Evolutionary conservation across 2,113 vertebrate genomes (phyloP).

Genomic region (human (Homo sapiens)): GRCh38 chr6:137929001-137929500

Average conservation of each 20-base stretch:
- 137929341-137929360: no score
- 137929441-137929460: no score
- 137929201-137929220: neutral
- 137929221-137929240: neutral
- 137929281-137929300: neutral
- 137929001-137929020: neutral
- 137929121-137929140: neutral
- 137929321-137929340: no score
- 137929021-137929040: neutral
- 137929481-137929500: no score
- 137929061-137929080: neutral
- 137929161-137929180: neutral
- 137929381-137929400: no score
- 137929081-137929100: neutral
- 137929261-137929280: neutral
- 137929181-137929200: neutral
- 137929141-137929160: neutral
- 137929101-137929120: rapidly evolving
- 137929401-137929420: no score
- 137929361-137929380: no score
- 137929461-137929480: no score
- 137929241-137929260: neutral
- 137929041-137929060: neutral
- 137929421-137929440: no score
- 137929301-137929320: neutral